These are phyloP conservation scores for Odontomyia ornata DNA, from an alignment of 2,888 invertebrate genomes.

Conservation along the genomic window DNA sequence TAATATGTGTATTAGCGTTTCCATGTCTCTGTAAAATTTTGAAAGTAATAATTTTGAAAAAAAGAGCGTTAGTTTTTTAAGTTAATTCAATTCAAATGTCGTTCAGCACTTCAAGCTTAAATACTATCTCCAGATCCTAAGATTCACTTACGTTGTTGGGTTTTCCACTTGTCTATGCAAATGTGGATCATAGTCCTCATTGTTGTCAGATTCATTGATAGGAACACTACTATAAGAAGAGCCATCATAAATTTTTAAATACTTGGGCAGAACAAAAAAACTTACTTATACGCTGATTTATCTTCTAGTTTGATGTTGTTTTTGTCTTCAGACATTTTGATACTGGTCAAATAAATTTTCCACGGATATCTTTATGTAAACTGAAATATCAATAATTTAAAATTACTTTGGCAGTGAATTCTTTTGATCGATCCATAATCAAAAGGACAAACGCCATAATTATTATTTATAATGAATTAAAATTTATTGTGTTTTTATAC, in stretches of 20 bases:
- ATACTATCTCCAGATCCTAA: not conserved
- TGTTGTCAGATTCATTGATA: slow-evolving; percentile 44
- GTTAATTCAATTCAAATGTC: too few relatives aligned
- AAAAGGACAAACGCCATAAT: too few relatives aligned
- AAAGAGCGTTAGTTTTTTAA: too few relatives aligned
- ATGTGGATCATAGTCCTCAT: slow-evolving; percentile 70
- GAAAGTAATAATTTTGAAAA: slow-evolving; percentile 9
- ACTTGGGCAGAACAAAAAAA: not conserved
- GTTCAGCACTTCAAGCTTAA: too few relatives aligned
- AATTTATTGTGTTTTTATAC: too few relatives aligned
- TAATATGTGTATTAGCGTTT: slow-evolving; percentile 85
- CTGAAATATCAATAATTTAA: too few relatives aligned
- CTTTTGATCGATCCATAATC: too few relatives aligned
- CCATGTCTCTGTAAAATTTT: slow-evolving; percentile 57
- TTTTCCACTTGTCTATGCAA: slow-evolving; percentile 69
- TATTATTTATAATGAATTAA: too few relatives aligned
- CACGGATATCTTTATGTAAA: too few relatives aligned
- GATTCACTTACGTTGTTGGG: slow-evolving; percentile 71
- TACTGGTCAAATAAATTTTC: too few relatives aligned
- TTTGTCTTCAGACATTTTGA: slow-evolving; percentile 31
- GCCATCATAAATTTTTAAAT: not conserved
- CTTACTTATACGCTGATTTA: slow-evolving; percentile 11
- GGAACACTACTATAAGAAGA: slow-evolving; percentile 18
- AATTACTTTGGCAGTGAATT: too few relatives aligned
- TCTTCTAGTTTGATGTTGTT: slow-evolving; percentile 32